Evolutionary conservation across 2,113 vertebrate genomes (phyloP).

Genomic region (Guaruba guarouba): DNA sequence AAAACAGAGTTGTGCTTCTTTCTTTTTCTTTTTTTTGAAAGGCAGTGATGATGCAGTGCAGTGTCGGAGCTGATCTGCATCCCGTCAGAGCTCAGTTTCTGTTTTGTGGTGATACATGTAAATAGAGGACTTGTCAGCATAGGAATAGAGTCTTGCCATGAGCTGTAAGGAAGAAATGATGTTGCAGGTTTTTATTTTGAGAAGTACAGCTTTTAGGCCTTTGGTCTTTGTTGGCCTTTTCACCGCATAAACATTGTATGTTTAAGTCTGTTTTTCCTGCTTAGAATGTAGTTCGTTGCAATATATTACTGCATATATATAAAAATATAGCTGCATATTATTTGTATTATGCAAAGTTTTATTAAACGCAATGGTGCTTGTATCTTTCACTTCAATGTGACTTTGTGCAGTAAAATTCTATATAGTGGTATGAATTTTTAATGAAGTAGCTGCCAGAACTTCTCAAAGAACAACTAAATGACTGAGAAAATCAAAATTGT

Average conservation of each 20-base stretch:
- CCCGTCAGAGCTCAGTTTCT: neutral
- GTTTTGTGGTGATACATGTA: neutral
- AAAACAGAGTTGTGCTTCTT: neutral
- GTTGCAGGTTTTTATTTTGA: neutral
- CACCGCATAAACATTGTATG: neutral
- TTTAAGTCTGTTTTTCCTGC: conserved; percentile 12
- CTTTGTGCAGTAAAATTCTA: conserved; percentile 71
- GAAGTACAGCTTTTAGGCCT: neutral
- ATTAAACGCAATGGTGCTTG: conserved; percentile 69
- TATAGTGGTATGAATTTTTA: conserved; percentile 61
- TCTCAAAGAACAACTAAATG: conserved; percentile 50
- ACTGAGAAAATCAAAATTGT: conserved; percentile 54
- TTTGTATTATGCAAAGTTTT: conserved; percentile 55
- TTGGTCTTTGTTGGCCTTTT: neutral
- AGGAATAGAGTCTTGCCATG: neutral
- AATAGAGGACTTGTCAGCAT: neutral
- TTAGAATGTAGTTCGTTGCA: conserved; percentile 3
- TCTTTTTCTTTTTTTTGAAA: neutral
- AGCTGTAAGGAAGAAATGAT: neutral
- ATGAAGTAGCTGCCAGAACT: conserved; percentile 40
- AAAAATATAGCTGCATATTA: conserved; percentile 22
- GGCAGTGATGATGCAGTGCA: neutral
- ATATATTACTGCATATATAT: neutral
- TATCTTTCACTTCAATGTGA: conserved; percentile 72
- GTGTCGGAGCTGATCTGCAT: neutral